A percentile compares a stretch with the other conserved stretches of the same genome.
Evolutionary conservation across 2,888 invertebrate genomes (phyloP).

Genomic region (Cybosia mesomella): DNA sequence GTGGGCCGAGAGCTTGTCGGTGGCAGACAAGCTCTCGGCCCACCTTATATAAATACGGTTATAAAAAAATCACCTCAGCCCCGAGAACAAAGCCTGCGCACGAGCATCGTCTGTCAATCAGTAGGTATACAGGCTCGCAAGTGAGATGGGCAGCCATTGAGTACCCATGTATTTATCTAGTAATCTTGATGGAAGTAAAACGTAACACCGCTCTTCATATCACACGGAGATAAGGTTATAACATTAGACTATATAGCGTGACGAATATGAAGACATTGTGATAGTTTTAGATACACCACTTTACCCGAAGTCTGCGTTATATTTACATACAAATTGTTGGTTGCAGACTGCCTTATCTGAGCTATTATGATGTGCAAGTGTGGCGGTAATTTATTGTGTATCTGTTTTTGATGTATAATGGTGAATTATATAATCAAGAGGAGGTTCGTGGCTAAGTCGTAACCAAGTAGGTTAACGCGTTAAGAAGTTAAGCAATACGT

Average conservation of each 20-base stretch:
- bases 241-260: not conserved
- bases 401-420: not conserved
- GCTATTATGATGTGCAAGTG: not conserved
- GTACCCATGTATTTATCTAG: not conserved
- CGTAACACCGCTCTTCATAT: not conserved
- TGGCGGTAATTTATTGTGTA: not conserved
- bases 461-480: not conserved
- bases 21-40: too few species aligned
- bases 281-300: slow-evolving; percentile 5
- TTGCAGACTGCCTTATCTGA: not conserved
- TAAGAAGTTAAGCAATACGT: not conserved
- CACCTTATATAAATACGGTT: too few species aligned
- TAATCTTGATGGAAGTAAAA: slow-evolving; percentile 8
- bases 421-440: not conserved
- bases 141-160: not conserved
- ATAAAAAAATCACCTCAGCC: too few species aligned
- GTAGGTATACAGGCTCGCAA: too few species aligned
- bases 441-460: not conserved
- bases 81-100: too few species aligned
- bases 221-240: slow-evolving; percentile 5
- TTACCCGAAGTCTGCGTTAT: not conserved
- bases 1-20: too few species aligned
- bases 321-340: slow-evolving; percentile 2
- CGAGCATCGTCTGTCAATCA: too few species aligned
- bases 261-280: not conserved